Evolutionary conservation across 2,113 vertebrate species (phyloP).

Genomic region (Gnathonemus echidnorhynchus): DNA sequence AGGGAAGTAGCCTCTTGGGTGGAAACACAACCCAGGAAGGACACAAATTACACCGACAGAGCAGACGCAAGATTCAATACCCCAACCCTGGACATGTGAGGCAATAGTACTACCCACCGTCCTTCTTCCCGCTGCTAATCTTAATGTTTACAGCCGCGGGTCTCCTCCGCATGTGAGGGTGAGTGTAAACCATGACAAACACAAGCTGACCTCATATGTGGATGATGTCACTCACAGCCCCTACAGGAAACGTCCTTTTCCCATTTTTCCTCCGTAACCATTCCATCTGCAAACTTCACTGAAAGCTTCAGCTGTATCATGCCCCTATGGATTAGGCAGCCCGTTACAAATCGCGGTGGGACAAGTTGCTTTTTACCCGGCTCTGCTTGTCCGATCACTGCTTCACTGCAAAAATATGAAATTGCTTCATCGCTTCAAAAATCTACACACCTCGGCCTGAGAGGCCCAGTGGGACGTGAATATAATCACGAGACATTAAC

Average conservation of each 20-base stretch:
- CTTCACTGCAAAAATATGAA: not conserved
- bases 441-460: not conserved
- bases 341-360: not conserved
- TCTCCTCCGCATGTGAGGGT: not conserved
- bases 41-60: not conserved
- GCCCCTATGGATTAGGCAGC: no score
- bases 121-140: not conserved
- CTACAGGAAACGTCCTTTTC: not conserved
- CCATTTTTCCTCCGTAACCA: not conserved
- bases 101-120: not conserved
- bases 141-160: not conserved
- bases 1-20: not conserved
- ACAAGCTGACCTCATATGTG: not conserved
- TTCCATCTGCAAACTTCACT: not conserved
- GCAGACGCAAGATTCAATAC: not conserved
- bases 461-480: not conserved
- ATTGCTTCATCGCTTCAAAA: not conserved
- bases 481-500: not conserved
- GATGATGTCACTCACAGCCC: not conserved
- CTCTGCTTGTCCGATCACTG: not conserved
- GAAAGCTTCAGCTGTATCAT: not conserved
- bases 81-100: not conserved
- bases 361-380: not conserved
- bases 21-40: not conserved
- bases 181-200: not conserved